Conservation (phyloP, 1,140 invertebrate species). For the Drosophila murphyi region DNA sequence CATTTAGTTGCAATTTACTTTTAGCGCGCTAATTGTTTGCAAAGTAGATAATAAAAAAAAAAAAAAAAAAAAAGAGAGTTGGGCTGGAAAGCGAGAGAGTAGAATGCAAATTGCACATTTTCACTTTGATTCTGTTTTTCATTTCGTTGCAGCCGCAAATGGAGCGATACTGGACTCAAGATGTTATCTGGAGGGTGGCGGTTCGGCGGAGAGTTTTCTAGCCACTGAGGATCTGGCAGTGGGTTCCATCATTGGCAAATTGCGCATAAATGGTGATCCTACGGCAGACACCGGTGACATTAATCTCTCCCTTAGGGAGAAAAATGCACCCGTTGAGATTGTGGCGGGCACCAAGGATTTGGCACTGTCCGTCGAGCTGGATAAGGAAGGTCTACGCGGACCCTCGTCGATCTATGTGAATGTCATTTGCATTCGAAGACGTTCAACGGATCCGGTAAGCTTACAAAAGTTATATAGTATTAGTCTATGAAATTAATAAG, state of each 20-base stretch:
- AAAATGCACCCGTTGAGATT: slow-evolving; percentile 91
- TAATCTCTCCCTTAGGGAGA: slow-evolving; percentile 90
- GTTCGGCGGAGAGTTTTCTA: slow-evolving; percentile 95
- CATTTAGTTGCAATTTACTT: slow-evolving; percentile 59
- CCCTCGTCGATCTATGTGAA: slow-evolving; percentile 94
- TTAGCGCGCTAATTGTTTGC: slow-evolving; percentile 36
- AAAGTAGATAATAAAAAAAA: neutral
- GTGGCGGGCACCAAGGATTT: slow-evolving; percentile 91
- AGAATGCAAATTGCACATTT: slow-evolving; percentile 15
- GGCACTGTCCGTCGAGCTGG: slow-evolving; percentile 90
- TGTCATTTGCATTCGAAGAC: slow-evolving; percentile 92
- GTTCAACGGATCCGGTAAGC: slow-evolving; percentile 90
- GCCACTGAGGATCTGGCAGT: slow-evolving; percentile 93
- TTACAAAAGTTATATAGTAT: too few relatives aligned
- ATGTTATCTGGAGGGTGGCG: slow-evolving; percentile 95
- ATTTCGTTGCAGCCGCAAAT: slow-evolving; percentile 57
- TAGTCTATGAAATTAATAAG: neutral
- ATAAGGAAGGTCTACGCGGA: slow-evolving; percentile 93
- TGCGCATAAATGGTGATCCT: slow-evolving; percentile 93
- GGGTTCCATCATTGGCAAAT: slow-evolving; percentile 90
- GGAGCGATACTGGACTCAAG: slow-evolving; percentile 90
- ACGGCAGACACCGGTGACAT: slow-evolving; percentile 89
- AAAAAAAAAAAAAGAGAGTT: slow-evolving; percentile 18
- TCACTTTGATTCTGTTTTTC: slow-evolving; percentile 32
- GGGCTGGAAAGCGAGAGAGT: slow-evolving; percentile 53